Evolutionary conservation across 2,888 invertebrate species (phyloP), one percentile per base, ranked within the genome.

Genomic region (Fragum whitleyi): DNA sequence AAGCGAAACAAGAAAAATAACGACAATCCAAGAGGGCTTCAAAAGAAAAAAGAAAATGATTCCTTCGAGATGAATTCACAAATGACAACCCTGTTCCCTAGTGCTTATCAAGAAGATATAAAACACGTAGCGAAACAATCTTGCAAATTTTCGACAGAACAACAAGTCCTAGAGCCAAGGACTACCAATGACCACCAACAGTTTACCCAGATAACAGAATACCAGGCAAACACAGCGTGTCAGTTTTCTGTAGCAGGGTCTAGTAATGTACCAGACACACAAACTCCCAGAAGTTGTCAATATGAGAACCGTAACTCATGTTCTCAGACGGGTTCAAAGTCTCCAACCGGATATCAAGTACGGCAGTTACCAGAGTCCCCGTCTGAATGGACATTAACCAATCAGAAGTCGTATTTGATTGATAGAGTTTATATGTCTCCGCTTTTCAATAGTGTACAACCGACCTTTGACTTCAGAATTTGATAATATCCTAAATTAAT

Each of bases 1-100:
- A 95, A 98, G 9, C 97, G 98, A 94, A 96, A 97, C 2, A 55
- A 32, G 19, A 55, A 32, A 39, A 36, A 21, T 21, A n/a, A 32
- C 14, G 47, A 47, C 14, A 14, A 47, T 47, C 5, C 5, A 14
- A 14, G 47, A 36, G 32, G 3, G 9, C 3, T 9, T 9, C 3
- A 6, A 36, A 36, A 36, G 9, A 26, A 59, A 26, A 26, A 59
- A 9, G 59, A 1, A 26, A 9, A 26, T 26, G 26, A 59, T 26
- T 7, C 3, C 26, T 0, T n/a, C n/a, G n/a, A n/a, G n/a, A n/a
- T n/a, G n/a, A n/a, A n/a, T n/a, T n/a, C n/a, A n/a, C n/a, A n/a
- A n/a, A n/a, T n/a, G n/a, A n/a, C n/a, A n/a, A n/a, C 59, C 23
- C 23, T 28, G 28, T 16, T 16, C 16, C 1, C 23, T 2, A 16